Evolutionary conservation across 2,113 vertebrate species (phyloP), one percentile per base, ranked within the genome.

Genomic region (Nannospalax galili): DNA sequence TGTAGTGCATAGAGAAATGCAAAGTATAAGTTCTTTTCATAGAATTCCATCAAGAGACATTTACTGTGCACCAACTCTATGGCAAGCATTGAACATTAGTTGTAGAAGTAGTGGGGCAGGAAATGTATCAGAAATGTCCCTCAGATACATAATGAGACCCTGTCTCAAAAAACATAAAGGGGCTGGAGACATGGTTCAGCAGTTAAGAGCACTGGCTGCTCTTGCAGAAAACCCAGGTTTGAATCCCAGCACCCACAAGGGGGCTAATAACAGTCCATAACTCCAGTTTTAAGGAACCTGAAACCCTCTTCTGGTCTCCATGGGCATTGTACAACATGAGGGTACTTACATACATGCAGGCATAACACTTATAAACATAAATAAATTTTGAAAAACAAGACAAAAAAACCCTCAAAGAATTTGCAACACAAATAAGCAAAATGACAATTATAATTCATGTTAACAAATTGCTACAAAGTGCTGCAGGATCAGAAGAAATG

Each of bases 401-500:
- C 22, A 62, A 62, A 60, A 58, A 15, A 58, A 60, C 58, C 52
- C 24, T 88, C 28, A 74, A 69, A 30, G 62, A 89, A 82, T 48
- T 65, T 70, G n/a, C 5, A 40, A 93, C 12, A 84, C 67, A 37
- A 67, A 42, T 78, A 93, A 86, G 30, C 69, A 90, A 64, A 94
- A 72, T n/a, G 37, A 37, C 28, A 75, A 84, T 60, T 80, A 64
- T 37, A 84, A 69, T 75, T 88, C 42, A 88, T 35, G 90, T 56
- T 93, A 96, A 88, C 48, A 80, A 81, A 81, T 17, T 91, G 6
- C 37, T 90, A 35, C 84, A 85, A 20, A 81, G 67, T 90, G 2
- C 62, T 62, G 0, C 15, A 40, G 24, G 7, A 52, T 40, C 45
- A 93, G 30, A 95, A 82, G 60, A 94, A 85, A 37, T 48, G 22